Percentiles rank a stretch among this genome's conserved stretches.
phyloP scores from a whole-genome alignment of 2,113 vertebrate genomes.

The Chrysemys picta region DNA sequence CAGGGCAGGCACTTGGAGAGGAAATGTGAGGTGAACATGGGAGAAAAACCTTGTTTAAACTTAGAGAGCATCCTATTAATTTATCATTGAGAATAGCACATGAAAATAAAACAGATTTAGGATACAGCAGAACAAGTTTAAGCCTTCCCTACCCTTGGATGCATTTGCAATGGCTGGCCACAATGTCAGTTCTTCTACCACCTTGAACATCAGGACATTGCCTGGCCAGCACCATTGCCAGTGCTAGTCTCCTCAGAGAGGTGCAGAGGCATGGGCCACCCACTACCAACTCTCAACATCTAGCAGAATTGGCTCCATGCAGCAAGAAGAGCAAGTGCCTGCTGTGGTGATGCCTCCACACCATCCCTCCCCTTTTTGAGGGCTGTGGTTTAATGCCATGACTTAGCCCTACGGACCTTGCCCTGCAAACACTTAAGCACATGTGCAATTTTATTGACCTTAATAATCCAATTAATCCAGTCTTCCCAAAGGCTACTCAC shows the following conservation, averaged over 20 bases:
- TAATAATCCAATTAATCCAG: not conserved
- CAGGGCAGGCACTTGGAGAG: not conserved
- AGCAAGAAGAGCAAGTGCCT: not conserved
- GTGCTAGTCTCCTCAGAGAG: not conserved
- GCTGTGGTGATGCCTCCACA: not conserved
- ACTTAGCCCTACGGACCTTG: not conserved
- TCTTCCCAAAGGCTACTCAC: not conserved
- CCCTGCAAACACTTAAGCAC: accelerated
- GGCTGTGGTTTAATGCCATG: not conserved
- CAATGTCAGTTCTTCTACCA: not conserved
- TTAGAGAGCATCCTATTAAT: accelerated
- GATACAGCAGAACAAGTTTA: accelerated
- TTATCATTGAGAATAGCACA: accelerated
- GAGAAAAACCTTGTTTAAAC: accelerated
- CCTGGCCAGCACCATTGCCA: not conserved
- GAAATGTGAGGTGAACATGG: not conserved
- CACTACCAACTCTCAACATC: not conserved
- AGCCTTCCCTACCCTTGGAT: not conserved
- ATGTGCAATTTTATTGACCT: accelerated
- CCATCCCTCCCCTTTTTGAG: not conserved
- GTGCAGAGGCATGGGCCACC: not conserved
- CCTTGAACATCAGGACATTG: not conserved
- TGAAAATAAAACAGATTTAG: accelerated
- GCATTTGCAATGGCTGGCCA: not conserved
- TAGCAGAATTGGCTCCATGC: not conserved